Evolutionary conservation across 2,113 vertebrate genomes (phyloP).

Genomic region (Bubo blakistoni): DNA sequence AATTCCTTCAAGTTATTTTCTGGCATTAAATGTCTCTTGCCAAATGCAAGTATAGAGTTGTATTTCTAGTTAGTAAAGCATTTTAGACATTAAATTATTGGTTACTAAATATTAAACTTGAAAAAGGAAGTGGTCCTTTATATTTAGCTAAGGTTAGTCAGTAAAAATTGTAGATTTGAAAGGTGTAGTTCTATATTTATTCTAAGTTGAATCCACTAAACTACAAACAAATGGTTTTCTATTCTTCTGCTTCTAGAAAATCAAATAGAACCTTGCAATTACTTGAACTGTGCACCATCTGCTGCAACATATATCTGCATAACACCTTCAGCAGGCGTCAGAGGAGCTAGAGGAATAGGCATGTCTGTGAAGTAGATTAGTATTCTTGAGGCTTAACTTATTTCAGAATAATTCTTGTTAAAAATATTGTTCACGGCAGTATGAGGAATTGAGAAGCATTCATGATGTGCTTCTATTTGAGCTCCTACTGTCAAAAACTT

Average conservation of each 20-base stretch:
- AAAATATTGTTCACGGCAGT: background rate
- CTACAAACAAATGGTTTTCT: constrained; percentile 71
- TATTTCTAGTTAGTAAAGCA: constrained; percentile 17
- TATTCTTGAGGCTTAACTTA: background rate
- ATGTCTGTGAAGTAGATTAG: background rate
- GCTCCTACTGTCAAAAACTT: background rate
- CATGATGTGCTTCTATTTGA: background rate
- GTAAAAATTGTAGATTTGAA: constrained; percentile 67
- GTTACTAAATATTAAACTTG: constrained; percentile 76
- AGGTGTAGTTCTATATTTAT: constrained; percentile 72
- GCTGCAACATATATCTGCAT: background rate
- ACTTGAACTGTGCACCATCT: constrained; percentile 52
- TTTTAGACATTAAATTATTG: constrained; percentile 70
- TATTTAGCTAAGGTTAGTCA: constrained; percentile 64
- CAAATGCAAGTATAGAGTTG: background rate
- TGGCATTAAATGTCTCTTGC: background rate
- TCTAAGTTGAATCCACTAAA: constrained; percentile 53
- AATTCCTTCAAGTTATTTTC: background rate
- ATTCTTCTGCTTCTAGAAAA: constrained; percentile 59
- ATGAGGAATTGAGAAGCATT: background rate
- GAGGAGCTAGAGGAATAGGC: background rate
- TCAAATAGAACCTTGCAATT: constrained; percentile 66
- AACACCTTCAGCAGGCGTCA: background rate
- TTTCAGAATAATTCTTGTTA: constrained; percentile 21
- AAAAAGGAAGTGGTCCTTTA: constrained; percentile 62